Conservation (phyloP, 2,888 invertebrate genomes). For the Acheta domesticus region DNA sequence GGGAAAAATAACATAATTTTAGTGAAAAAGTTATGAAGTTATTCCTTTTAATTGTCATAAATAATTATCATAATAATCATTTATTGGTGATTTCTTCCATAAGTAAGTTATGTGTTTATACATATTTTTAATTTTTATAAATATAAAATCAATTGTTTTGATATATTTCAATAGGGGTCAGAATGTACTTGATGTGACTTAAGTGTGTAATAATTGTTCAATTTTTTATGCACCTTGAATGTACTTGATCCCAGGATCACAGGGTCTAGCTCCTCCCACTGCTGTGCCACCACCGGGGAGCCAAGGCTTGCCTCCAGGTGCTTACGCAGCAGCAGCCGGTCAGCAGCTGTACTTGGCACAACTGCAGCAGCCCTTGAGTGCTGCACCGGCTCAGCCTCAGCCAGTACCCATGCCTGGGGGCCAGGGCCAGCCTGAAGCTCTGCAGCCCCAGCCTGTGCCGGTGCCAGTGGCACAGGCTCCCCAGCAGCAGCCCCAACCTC, state of each 20-base stretch:
- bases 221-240: neutral
- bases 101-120: no score
- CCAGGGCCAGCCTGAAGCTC: slow-evolving; percentile 28
- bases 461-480: slow-evolving; percentile 32
- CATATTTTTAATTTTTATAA: no score
- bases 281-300: slow-evolving; percentile 28
- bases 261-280: slow-evolving; percentile 29
- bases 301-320: slow-evolving; percentile 28
- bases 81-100: no score
- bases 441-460: slow-evolving; percentile 33
- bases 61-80: no score
- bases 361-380: slow-evolving; percentile 26
- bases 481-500: slow-evolving; percentile 25
- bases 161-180: neutral
- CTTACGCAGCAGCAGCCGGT: neutral
- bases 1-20: no score
- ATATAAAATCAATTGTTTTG: no score
- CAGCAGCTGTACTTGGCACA: slow-evolving; percentile 33
- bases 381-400: slow-evolving; percentile 28
- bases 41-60: no score
- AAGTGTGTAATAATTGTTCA: neutral
- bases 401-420: slow-evolving; percentile 30
- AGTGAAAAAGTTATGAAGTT: no score
- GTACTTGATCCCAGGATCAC: slow-evolving; percentile 10
- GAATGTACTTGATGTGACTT: neutral